Percentiles rank a stretch among this genome's conserved stretches.
phyloP scores from a whole-genome alignment of 2,888 invertebrate genomes.

The Tinea pellionella region DNA sequence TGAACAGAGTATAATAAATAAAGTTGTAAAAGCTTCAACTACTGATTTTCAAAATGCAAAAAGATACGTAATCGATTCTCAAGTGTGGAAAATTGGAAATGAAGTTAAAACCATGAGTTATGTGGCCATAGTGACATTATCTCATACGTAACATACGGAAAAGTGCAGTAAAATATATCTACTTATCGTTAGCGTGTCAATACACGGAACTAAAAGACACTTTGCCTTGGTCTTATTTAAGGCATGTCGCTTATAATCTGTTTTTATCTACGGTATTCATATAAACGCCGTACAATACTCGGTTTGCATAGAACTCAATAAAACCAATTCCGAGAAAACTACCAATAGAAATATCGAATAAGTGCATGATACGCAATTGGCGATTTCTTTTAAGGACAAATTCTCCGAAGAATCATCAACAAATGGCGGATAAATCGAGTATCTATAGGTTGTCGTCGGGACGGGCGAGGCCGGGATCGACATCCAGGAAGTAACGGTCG shows the following conservation, averaged over 20 bases:
- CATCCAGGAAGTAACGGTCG: slow-evolving; percentile 24
- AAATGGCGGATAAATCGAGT: slow-evolving; percentile 9
- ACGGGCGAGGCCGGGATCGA: slow-evolving; percentile 28
- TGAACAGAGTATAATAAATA: no score
- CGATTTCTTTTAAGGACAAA: neutral
- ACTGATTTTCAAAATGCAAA: neutral
- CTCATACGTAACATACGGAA: slow-evolving; percentile 4
- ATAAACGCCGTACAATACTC: neutral
- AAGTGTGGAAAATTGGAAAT: neutral
- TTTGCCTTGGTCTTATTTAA: neutral
- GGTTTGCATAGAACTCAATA: neutral
- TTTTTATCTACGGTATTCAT: neutral
- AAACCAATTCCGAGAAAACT: neutral
- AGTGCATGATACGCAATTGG: neutral
- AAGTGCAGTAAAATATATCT: neutral
- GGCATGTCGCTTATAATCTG: neutral
- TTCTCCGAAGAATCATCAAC: slow-evolving; percentile 2
- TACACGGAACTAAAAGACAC: neutral
- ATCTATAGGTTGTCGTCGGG: neutral
- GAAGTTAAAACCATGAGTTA: neutral
- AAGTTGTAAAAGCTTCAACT: neutral
- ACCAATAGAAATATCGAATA: no score
- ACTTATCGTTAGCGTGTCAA: slow-evolving; percentile 4
- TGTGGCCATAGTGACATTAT: neutral
- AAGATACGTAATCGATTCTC: neutral